These are phyloP conservation scores for Rhinatrema bivittatum DNA, from an alignment of 2,797 vertebrate species.

Conservation along the genomic window DNA sequence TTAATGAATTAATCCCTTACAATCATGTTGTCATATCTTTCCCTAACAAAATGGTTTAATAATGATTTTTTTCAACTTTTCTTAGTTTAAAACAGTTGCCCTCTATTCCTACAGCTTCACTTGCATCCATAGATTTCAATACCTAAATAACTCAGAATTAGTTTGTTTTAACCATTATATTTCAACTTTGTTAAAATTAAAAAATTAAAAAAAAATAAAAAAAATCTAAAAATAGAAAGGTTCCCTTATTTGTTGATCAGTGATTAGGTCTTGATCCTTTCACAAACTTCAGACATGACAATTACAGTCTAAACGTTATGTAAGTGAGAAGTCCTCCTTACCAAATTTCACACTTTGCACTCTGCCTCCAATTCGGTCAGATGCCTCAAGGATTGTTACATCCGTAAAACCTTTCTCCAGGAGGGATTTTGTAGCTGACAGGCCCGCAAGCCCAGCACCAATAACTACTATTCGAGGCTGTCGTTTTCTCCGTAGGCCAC, in stretches of 20 bases:
- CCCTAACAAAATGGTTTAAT: too few species aligned
- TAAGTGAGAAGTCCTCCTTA: too few species aligned
- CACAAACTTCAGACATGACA: fast-evolving
- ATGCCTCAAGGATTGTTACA: slow-evolving; percentile 93
- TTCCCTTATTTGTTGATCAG: too few species aligned
- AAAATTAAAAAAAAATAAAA: too few species aligned
- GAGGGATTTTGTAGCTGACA: slow-evolving; percentile 84
- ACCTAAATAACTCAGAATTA: too few species aligned
- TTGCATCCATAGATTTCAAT: fast-evolving
- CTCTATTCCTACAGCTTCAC: not conserved
- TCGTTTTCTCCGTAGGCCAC: slow-evolving; percentile 80
- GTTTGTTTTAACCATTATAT: fast-evolving
- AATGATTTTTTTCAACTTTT: too few species aligned
- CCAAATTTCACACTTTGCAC: slow-evolving; percentile 89
- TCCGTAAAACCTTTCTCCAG: slow-evolving; percentile 88
- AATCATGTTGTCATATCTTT: too few species aligned
- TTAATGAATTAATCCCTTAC: too few species aligned
- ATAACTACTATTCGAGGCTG: slow-evolving; percentile 97
- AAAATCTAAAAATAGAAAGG: too few species aligned
- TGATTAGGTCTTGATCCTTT: too few species aligned
- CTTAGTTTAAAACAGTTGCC: fast-evolving
- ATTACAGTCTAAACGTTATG: fast-evolving
- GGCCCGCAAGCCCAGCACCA: slow-evolving; percentile 92
- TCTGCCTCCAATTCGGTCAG: slow-evolving; percentile 85
- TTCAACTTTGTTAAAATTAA: fast-evolving